Conservation (phyloP, 2,113 vertebrate species). For the Bos taurus region DNA sequence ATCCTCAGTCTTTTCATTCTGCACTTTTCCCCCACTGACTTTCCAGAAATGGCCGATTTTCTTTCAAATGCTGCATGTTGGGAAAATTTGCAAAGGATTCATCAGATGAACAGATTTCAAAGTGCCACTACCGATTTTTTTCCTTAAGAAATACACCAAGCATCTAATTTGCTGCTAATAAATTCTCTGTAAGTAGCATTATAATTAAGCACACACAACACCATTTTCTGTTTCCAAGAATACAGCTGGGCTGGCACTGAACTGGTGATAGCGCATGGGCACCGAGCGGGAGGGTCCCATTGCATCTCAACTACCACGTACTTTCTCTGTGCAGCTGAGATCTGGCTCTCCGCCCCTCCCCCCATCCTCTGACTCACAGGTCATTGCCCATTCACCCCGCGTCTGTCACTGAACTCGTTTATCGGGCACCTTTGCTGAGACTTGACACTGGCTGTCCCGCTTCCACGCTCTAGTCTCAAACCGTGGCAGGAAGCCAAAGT, state of each 20-base stretch:
- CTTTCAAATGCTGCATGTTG: neutral
- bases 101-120: conserved; percentile 51
- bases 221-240: conserved; percentile 45
- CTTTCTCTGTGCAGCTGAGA: neutral
- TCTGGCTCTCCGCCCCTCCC: neutral
- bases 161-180: conserved; percentile 44
- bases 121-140: neutral
- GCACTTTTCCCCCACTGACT: neutral
- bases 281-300: neutral
- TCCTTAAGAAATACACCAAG: conserved; percentile 12
- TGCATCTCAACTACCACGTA: neutral
- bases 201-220: conserved; percentile 62
- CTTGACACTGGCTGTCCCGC: neutral
- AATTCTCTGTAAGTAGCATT: conserved; percentile 62
- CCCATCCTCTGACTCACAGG: neutral
- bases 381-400: neutral
- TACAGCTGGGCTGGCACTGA: conserved; percentile 54
- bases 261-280: neutral
- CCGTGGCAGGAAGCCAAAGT: neutral
- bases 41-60: conserved; percentile 46
- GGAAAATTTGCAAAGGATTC: conserved; percentile 33
- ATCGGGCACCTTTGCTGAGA: neutral
- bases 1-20: conserved; percentile 5
- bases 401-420: neutral
- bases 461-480: neutral